Percentiles rank a stretch among this genome's conserved stretches.
These are phyloP conservation scores for Nephrotoma flavescens DNA, from an alignment of 2,888 invertebrate genomes.

Conservation along the genomic window DNA sequence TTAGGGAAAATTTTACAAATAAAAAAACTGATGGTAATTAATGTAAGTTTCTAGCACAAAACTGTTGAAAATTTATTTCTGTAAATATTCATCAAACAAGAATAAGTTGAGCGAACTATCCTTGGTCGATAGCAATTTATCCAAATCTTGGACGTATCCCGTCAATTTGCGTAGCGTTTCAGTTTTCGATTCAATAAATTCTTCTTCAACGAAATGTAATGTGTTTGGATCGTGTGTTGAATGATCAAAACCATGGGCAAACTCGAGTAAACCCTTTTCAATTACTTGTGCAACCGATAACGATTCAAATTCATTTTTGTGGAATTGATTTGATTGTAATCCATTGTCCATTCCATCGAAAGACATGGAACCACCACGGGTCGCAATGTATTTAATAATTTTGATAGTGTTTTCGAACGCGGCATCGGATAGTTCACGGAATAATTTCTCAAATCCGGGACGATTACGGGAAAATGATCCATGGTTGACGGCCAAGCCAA, in stretches of 20 bases:
- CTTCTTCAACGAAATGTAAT: conserved; percentile 60
- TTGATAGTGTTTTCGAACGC: conserved; percentile 60
- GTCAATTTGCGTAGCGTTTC: conserved; percentile 52
- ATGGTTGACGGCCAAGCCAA: conserved; percentile 60
- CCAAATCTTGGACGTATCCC: conserved; percentile 59
- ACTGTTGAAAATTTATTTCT: conserved; percentile 20
- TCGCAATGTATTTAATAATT: conserved; percentile 60
- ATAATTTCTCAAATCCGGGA: conserved; percentile 59
- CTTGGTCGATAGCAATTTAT: conserved; percentile 41
- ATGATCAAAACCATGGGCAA: conserved; percentile 50
- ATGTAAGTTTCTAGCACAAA: neutral
- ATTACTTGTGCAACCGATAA: conserved; percentile 60
- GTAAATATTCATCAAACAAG: conserved; percentile 53
- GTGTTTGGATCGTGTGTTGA: conserved; percentile 53
- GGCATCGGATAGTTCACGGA: conserved; percentile 55
- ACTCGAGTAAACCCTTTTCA: conserved; percentile 53
- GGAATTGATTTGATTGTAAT: conserved; percentile 12
- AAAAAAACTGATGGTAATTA: neutral
- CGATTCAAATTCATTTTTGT: conserved; percentile 49
- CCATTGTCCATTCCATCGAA: conserved; percentile 25
- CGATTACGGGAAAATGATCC: conserved; percentile 62
- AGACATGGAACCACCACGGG: conserved; percentile 50
- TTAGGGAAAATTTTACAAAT: neutral
- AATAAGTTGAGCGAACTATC: conserved; percentile 52
- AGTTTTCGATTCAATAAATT: conserved; percentile 55